Base-by-base conservation (phyloP, 2,797 vertebrate genomes). In the Scolopax bukidnonensis region DNA sequence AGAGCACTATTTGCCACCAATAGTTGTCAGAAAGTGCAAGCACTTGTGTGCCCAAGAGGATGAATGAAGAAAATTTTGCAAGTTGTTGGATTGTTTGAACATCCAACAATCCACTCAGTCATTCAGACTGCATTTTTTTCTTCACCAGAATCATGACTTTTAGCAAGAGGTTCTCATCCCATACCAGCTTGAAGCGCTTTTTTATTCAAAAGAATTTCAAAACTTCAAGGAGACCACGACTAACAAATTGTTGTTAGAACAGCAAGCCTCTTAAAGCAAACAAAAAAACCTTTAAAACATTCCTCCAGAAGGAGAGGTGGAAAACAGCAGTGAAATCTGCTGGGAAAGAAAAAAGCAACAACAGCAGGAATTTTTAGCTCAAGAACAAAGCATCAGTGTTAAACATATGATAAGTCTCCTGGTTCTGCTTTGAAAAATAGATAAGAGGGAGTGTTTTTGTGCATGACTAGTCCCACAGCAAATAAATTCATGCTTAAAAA, bases 341-440 rank as follows among this genome's bases (percentile, higher is more conserved):
- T 61, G 82, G 84, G 84, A 86, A 71, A 70, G 57, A 92, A 67
- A 45, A 56, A 90, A 92, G 84, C 45, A 84, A 61, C 45, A 93
- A 38, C 64, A 89, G 79, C 38, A 74, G 50, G 16, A 87, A 75
- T 78, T 91, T 87, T 83, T 85, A 83, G 68, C 89, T 85, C 74
- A 68, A 85, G 73, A 61, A 93, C 54, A 93, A 89, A 89, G 47
- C 27, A 83, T 71, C 65, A 75, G 51, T 65, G 87, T 78, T 86
- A 92, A 94, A 74, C 91, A 89, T 93, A 91, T 91, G 87, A 83
- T 93, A 95, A 95, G 51, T 87, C 87, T 92, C 71, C 54, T 54
- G 85, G 53, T 87, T 96, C 94, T 92, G 38, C 67, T 96, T 96
- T 88, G 87, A 95, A 96, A 96, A 96, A 96, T 94, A 95, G 91